Evolutionary conservation across 1,140 invertebrate species (phyloP), one percentile per base, ranked within the genome.

Genomic region (Lepidurus apus): DNA sequence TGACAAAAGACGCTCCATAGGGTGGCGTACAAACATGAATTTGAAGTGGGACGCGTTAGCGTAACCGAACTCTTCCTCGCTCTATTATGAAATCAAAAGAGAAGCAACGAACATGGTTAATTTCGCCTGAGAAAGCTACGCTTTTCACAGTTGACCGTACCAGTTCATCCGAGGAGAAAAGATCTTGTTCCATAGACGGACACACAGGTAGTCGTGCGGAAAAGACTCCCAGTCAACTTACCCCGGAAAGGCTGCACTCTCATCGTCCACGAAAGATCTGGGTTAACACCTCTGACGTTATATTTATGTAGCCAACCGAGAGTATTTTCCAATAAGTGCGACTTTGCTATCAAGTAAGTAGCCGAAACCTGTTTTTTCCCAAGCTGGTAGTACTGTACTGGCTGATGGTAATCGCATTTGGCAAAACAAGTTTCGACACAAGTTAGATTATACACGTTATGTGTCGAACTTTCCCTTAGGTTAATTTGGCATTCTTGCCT

Each of bases 1-100:
- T 43, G 84, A 85, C 10, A 85, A 80, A 42, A 84, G 79, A n/a
- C 84, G 78, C 34, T 83, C 81, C 78, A 85, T 82, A 13, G 84
- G 84, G 77, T 85, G 84, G 9, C 83, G 81, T n/a, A 85, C 84
- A 44, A 85, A 81, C 24, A 84, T 81, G 53, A 83, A 81, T 77
- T 84, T 85, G 80, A 80, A 84, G 77, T 81, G 84, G 44, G 82
- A 80, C 17, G 81, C 78, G 13, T 81, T 80, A 10, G 80, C 77
- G 10, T 83, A 80, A 1, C 75, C 42, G 44, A 83, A 81, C 43
- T 84, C 82, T 21, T 80, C 82, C 5, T 79, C 53, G n/a, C 77
- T 74, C 78, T 84, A 82, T 21, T 79, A 77, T 53, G 34, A 13
- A 26, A 26, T 44, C 6, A 76, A 44, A 44, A 45, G 9, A 34